These are phyloP conservation scores for Phasianus colchicus DNA, from an alignment of 2,113 vertebrate genomes.

Conservation along the genomic window DNA sequence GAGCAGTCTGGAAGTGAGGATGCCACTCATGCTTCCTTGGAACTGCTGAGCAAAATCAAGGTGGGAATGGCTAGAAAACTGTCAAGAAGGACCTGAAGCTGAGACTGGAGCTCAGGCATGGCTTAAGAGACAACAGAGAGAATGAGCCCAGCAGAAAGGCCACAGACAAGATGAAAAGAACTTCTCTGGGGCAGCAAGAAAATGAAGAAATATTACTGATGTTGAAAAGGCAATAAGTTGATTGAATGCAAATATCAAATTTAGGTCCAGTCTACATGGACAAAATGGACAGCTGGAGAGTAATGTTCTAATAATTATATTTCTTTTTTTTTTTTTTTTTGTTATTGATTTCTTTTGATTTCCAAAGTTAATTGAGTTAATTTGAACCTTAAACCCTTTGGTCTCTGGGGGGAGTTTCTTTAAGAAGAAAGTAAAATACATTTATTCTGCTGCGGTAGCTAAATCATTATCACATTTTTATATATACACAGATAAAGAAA, in stretches of 20 bases:
- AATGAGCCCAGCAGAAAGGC: not conserved
- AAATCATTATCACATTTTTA: not conserved
- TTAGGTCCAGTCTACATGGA: not conserved
- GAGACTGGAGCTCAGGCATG: not conserved
- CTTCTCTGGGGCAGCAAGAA: not conserved
- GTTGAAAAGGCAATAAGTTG: not conserved
- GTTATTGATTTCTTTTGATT: not conserved
- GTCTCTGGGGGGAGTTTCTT: not conserved
- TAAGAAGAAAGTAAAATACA: not conserved
- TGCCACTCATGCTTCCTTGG: not conserved
- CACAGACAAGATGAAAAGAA: not conserved
- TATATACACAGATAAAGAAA: not conserved
- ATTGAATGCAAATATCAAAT: not conserved
- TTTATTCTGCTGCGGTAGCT: not conserved
- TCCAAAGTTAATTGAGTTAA: not conserved
- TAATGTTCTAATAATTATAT: not conserved
- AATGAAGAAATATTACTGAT: not conserved
- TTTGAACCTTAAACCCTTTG: not conserved
- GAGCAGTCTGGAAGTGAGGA: not conserved
- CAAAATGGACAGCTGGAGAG: not conserved
- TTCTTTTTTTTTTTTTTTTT: not conserved
- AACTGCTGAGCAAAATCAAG: not conserved
- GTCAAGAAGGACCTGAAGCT: accelerated
- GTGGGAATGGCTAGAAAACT: not conserved
- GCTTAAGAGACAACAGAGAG: not conserved